Conservation (phyloP, 2,113 vertebrate species). For the Atherinomorus stipes region DNA sequence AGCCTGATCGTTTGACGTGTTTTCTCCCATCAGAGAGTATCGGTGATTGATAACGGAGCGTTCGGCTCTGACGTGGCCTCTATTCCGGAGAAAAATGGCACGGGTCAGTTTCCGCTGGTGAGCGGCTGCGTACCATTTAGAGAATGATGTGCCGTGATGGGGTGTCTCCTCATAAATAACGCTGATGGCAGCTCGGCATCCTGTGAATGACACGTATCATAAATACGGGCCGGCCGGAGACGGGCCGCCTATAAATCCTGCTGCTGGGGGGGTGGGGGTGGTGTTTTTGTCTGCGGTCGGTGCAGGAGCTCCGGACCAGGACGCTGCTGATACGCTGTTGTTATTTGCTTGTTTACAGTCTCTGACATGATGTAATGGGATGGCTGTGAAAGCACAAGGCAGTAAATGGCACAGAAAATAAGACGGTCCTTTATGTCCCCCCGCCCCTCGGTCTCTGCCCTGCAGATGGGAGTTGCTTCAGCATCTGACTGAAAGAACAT, state of each 20-base stretch:
- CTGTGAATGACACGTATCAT: slow-evolving; percentile 82
- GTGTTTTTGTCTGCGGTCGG: too few relatives aligned
- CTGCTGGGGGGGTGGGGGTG: too few relatives aligned
- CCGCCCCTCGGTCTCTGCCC: slow-evolving; percentile 52
- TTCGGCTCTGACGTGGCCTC: slow-evolving; percentile 76
- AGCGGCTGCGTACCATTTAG: slow-evolving; percentile 80
- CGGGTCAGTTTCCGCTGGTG: slow-evolving; percentile 63
- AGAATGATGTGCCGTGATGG: slow-evolving; percentile 81
- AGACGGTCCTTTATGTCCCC: slow-evolving; percentile 83
- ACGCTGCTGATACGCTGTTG: slow-evolving; percentile 73
- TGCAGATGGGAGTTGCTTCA: slow-evolving; percentile 86
- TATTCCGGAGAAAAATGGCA: slow-evolving; percentile 83
- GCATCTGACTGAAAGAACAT: slow-evolving; percentile 90
- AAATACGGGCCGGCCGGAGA: slow-evolving; percentile 78
- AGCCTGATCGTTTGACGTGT: slow-evolving; percentile 77
- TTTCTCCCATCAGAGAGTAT: slow-evolving; percentile 70
- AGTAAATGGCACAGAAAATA: slow-evolving; percentile 83
- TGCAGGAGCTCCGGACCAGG: slow-evolving; percentile 44
- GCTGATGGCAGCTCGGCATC: slow-evolving; percentile 77
- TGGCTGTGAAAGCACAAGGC: slow-evolving; percentile 80
- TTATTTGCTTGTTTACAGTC: slow-evolving; percentile 86
- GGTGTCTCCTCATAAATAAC: slow-evolving; percentile 84
- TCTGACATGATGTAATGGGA: slow-evolving; percentile 84
- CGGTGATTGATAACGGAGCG: slow-evolving; percentile 78
- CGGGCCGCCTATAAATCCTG: slow-evolving; percentile 71